Conservation (phyloP, 2,888 invertebrate species). For the Protodeltote pygarga region DNA sequence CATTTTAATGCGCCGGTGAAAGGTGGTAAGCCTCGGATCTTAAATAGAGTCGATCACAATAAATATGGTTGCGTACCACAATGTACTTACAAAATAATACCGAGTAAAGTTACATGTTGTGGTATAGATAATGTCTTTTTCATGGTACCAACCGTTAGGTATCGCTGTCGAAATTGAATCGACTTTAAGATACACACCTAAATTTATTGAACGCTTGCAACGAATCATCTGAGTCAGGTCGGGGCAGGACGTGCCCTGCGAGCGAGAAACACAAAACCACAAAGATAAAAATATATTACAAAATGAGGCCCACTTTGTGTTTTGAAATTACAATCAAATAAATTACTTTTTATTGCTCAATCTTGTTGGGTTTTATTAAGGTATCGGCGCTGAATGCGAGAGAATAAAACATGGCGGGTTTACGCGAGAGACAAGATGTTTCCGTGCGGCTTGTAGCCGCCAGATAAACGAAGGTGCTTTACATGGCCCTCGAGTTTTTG, state of each 20-base stretch:
- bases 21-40: constrained; percentile 46
- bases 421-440: constrained; percentile 81
- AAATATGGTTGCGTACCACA: constrained; percentile 33
- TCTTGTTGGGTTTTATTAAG: constrained; percentile 87
- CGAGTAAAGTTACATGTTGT: constrained; percentile 55
- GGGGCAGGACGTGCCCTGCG: constrained; percentile 74
- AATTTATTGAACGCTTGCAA: constrained; percentile 70
- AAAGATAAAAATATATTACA: constrained; percentile 86
- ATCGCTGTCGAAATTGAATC: constrained; percentile 72
- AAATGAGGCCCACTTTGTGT: constrained; percentile 86
- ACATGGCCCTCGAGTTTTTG: constrained; percentile 76
- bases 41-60: constrained; percentile 32
- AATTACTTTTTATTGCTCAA: constrained; percentile 87
- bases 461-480: constrained; percentile 75
- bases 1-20: constrained; percentile 65
- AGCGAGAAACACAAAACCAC: constrained; percentile 84
- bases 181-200: constrained; percentile 67
- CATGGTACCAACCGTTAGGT: constrained; percentile 62
- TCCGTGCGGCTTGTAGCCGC: constrained; percentile 63
- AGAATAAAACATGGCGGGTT: constrained; percentile 84
- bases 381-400: constrained; percentile 83
- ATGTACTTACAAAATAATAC: constrained; percentile 45
- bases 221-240: constrained; percentile 67
- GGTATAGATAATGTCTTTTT: constrained; percentile 76
- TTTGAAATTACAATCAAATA: constrained; percentile 87